Conservation (phyloP, 2,113 vertebrate species). For the Chionodraco myersi region DNA sequence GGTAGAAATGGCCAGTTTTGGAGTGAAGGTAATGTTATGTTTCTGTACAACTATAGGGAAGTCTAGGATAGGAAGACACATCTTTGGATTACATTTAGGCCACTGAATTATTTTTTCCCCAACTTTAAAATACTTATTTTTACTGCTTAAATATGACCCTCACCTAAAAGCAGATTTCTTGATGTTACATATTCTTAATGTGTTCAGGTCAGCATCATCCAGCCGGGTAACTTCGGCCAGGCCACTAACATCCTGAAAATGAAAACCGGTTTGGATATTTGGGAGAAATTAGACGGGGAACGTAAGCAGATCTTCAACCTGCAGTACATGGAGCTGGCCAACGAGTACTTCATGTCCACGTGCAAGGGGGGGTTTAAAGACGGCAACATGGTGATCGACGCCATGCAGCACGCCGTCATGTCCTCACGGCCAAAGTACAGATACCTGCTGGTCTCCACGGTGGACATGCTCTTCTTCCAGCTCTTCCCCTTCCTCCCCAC, state of each 20-base stretch:
- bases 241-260: slow-evolving; percentile 83
- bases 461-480: slow-evolving; percentile 65
- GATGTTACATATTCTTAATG: no score
- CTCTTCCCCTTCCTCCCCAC: slow-evolving; percentile 63
- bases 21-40: slow-evolving; percentile 76
- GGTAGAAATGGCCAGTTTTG: slow-evolving; percentile 87
- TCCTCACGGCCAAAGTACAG: slow-evolving; percentile 74
- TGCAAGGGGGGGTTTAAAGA: slow-evolving; percentile 74
- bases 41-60: not conserved
- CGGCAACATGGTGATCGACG: slow-evolving; percentile 70
- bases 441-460: slow-evolving; percentile 76
- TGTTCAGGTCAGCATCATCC: slow-evolving; percentile 84
- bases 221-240: slow-evolving; percentile 85
- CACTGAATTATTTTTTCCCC: no score
- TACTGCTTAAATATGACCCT: no score
- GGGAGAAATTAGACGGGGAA: slow-evolving; percentile 79
- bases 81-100: no score
- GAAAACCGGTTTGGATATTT: slow-evolving; percentile 74
- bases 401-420: slow-evolving; percentile 82
- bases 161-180: no score
- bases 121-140: no score
- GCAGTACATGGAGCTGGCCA: slow-evolving; percentile 77
- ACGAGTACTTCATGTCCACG: slow-evolving; percentile 71
- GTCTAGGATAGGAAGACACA: not conserved
- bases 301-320: slow-evolving; percentile 76